A percentile compares a stretch with the other conserved stretches of the same genome.
These are phyloP conservation scores for Caerostris extrusa DNA, from an alignment of 1,140 invertebrate genomes.

Conservation along the genomic window DNA sequence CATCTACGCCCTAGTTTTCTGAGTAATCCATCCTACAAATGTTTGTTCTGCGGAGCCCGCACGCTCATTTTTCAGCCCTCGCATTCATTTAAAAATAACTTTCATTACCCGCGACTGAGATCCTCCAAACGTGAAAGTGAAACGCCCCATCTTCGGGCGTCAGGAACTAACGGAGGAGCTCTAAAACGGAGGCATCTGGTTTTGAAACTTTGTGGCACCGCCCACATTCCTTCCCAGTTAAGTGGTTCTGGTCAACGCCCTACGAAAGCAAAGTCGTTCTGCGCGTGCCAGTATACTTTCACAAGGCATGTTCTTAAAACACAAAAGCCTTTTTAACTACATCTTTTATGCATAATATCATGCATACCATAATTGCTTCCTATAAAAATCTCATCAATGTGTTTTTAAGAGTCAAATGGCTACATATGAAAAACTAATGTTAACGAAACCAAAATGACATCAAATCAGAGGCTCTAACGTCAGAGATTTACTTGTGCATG, in stretches of 20 bases:
- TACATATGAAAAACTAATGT: too few species aligned
- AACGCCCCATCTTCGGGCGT: conserved; percentile 24
- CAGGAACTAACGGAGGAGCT: conserved; percentile 1
- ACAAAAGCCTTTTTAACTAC: too few species aligned
- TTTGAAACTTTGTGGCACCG: conserved; percentile 14
- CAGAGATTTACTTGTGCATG: too few species aligned
- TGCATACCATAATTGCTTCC: too few species aligned
- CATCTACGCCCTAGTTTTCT: neutral
- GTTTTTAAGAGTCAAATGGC: too few species aligned
- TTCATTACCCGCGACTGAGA: neutral
- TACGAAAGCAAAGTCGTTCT: too few species aligned
- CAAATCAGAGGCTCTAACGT: too few species aligned
- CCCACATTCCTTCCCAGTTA: conserved; percentile 44
- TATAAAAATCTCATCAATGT: too few species aligned
- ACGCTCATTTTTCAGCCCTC: neutral
- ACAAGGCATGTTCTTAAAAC: neutral
- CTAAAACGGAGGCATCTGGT: conserved; percentile 20
- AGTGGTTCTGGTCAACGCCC: conserved; percentile 30
- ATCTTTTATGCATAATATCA: too few species aligned
- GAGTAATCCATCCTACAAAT: neutral
- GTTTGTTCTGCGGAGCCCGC: neutral
- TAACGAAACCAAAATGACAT: too few species aligned
- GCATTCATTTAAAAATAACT: neutral
- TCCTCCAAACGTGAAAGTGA: neutral
- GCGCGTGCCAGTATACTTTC: too few species aligned